These are phyloP conservation scores for Trematocara zebra DNA, from an alignment of 2,113 vertebrate species.

Conservation along the genomic window DNA sequence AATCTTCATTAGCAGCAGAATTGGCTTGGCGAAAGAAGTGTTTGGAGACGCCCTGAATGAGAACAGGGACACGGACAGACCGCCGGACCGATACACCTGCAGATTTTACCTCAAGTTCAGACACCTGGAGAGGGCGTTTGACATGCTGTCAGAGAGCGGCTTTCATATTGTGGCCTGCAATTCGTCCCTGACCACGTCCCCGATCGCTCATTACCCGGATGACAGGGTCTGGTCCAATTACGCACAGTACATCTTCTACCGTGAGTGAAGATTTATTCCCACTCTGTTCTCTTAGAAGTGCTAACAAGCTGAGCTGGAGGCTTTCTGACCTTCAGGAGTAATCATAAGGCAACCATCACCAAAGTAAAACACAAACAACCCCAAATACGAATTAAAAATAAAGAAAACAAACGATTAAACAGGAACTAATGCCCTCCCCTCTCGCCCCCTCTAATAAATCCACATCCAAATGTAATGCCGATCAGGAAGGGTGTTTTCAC, in stretches of 20 bases:
- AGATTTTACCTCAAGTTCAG: constrained; percentile 94
- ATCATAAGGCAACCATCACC: neutral
- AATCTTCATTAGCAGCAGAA: constrained; percentile 95
- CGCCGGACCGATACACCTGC: constrained; percentile 91
- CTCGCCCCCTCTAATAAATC: neutral
- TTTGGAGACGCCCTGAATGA: constrained; percentile 96
- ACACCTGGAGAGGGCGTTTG: constrained; percentile 95
- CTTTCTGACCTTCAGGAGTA: neutral
- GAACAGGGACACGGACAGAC: constrained; percentile 87
- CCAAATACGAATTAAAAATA: neutral
- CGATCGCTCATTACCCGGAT: constrained; percentile 84
- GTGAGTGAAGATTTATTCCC: constrained; percentile 80
- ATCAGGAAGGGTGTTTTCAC: neutral
- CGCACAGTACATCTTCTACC: constrained; percentile 98
- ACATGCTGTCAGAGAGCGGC: constrained; percentile 96
- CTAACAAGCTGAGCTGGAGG: neutral
- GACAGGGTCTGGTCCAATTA: constrained; percentile 97
- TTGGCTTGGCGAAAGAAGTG: constrained; percentile 92
- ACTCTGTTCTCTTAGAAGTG: neutral
- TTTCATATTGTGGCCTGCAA: constrained; percentile 98
- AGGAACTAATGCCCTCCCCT: neutral
- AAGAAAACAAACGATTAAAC: neutral
- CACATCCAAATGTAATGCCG: neutral
- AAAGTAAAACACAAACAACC: neutral
- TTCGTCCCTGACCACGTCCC: constrained; percentile 88